Evolutionary conservation across 2,888 invertebrate genomes (phyloP).

Genomic region (Athrips mouffetella): DNA sequence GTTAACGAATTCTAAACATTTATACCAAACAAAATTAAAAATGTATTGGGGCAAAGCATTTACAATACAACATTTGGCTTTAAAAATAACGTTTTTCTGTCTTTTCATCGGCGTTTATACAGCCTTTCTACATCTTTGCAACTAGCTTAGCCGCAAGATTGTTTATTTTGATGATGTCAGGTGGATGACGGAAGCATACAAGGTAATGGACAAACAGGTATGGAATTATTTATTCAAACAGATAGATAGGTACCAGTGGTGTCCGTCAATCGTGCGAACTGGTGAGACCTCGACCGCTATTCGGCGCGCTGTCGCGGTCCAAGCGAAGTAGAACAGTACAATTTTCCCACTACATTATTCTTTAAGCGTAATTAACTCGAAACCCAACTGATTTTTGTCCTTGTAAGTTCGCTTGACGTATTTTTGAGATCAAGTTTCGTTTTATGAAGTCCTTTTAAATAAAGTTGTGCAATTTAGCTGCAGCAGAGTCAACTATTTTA

Average conservation of each 20-base stretch:
- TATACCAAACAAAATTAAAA: too few relatives aligned
- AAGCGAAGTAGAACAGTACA: slow-evolving; percentile 16
- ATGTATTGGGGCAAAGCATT: too few relatives aligned
- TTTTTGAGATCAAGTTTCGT: slow-evolving; percentile 7
- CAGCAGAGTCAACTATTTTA: too few relatives aligned
- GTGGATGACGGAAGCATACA: slow-evolving; percentile 43
- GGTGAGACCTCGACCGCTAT: slow-evolving; percentile 67
- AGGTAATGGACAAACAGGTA: slow-evolving; percentile 27
- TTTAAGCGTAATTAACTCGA: slow-evolving; percentile 15
- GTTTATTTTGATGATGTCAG: slow-evolving; percentile 51
- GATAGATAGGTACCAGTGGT: neutral
- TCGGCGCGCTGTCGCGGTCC: slow-evolving; percentile 28
- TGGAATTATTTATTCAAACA: slow-evolving; percentile 33
- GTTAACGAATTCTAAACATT: too few relatives aligned
- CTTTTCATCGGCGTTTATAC: too few relatives aligned
- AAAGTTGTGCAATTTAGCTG: neutral
- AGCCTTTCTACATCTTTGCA: slow-evolving; percentile 1
- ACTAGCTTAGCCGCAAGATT: slow-evolving; percentile 19
- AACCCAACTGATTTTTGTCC: slow-evolving; percentile 11
- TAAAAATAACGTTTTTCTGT: too few relatives aligned
- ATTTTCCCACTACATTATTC: slow-evolving; percentile 12
- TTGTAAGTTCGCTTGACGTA: slow-evolving; percentile 5
- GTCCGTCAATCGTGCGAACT: slow-evolving; percentile 36
- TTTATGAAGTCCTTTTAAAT: slow-evolving; percentile 4
- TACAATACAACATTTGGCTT: too few relatives aligned